Evolutionary conservation across 2,797 vertebrate species (phyloP).

Genomic region (Hybognathus amarus): DNA sequence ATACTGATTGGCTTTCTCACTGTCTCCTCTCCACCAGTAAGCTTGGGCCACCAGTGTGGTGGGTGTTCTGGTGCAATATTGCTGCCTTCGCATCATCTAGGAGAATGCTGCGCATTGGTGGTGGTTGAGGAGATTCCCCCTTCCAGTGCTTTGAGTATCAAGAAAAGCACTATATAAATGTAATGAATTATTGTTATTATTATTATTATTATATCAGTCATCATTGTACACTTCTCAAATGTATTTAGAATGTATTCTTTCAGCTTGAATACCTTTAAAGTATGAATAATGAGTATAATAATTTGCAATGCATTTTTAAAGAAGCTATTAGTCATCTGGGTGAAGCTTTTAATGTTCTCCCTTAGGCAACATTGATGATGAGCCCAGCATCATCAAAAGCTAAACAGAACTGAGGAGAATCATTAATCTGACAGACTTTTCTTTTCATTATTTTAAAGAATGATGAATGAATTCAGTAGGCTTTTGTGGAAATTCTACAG

Average conservation of each 20-base stretch:
- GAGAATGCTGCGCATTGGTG: no score
- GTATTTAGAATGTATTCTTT: conserved; percentile 8
- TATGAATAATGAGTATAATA: not conserved
- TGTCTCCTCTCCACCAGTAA: no score
- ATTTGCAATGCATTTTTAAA: not conserved
- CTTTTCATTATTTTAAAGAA: not conserved
- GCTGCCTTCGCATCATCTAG: no score
- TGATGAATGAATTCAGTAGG: not conserved
- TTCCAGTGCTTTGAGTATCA: no score
- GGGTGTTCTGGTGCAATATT: no score
- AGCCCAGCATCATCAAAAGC: not conserved
- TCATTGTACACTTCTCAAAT: not conserved
- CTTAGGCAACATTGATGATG: not conserved
- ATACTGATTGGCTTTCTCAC: no score
- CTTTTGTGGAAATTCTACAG: not conserved
- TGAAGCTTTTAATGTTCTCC: not conserved
- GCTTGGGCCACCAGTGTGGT: no score
- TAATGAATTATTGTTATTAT: no score
- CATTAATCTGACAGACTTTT: not conserved
- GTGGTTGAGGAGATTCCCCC: no score
- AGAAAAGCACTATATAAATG: no score
- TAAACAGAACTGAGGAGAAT: not conserved
- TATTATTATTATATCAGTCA: not conserved
- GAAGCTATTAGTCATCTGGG: not conserved
- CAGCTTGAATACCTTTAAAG: not conserved